Conservation (phyloP, 2,888 invertebrate species). For the Atrina japonica region DNA sequence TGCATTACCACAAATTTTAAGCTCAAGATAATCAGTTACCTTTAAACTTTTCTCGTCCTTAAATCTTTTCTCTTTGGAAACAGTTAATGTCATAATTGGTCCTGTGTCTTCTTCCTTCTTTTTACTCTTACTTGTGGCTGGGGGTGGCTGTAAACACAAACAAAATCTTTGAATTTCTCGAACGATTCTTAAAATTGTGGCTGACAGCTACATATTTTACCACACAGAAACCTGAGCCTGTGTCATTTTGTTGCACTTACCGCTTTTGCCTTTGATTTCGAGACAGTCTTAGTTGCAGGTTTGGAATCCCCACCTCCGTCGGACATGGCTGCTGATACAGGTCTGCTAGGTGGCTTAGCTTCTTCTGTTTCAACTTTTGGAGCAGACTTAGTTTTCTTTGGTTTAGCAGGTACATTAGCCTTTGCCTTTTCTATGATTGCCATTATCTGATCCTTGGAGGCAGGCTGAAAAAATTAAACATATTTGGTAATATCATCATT, state of each 20-base stretch:
- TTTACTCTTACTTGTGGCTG: constrained; percentile 84
- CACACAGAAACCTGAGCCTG: too few species aligned
- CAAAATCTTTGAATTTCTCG: too few species aligned
- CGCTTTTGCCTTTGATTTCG: constrained; percentile 56
- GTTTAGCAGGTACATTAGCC: constrained; percentile 90
- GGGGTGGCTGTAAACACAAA: constrained; percentile 59
- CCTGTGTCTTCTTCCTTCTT: constrained; percentile 91
- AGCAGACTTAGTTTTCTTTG: constrained; percentile 58
- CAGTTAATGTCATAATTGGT: constrained; percentile 90
- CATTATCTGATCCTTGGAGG: constrained; percentile 84
- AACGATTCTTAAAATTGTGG: too few species aligned
- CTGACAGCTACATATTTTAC: too few species aligned
- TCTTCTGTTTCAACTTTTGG: constrained; percentile 48
- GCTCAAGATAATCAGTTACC: too few species aligned
- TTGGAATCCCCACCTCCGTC: constrained; percentile 56
- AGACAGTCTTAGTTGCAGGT: constrained; percentile 47
- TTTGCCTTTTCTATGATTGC: constrained; percentile 92
- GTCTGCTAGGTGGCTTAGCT: constrained; percentile 50
- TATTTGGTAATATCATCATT: too few species aligned
- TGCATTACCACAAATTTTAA: too few species aligned
- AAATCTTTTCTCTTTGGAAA: constrained; percentile 94
- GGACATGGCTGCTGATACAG: constrained; percentile 45
- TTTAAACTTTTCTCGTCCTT: constrained; percentile 97
- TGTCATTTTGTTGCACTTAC: too few species aligned
- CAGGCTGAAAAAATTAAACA: constrained; percentile 75